phyloP scores from a whole-genome alignment of 2,797 vertebrate genomes.

The Paguma larvata region DNA sequence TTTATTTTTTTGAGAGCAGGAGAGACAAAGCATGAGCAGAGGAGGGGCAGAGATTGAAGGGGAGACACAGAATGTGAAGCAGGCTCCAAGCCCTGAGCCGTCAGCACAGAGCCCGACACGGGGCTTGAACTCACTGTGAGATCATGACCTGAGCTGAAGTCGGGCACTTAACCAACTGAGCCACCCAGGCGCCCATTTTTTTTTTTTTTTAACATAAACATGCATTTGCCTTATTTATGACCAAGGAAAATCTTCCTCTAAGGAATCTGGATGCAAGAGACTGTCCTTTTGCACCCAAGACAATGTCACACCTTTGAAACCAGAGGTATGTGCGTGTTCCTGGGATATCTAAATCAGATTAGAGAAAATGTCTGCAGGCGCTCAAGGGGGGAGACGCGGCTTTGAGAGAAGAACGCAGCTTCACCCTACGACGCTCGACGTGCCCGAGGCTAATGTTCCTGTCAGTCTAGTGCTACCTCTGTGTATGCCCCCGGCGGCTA shows the following conservation, averaged over 20 bases:
- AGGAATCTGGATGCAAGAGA: constrained; percentile 21
- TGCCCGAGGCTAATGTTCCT: neutral
- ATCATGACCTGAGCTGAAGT: too few species aligned
- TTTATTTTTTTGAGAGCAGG: too few species aligned
- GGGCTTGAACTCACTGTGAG: too few species aligned
- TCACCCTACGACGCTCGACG: neutral
- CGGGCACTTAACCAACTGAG: too few species aligned
- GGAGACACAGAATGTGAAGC: too few species aligned
- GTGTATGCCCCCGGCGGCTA: neutral
- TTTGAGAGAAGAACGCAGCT: neutral
- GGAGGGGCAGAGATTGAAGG: too few species aligned
- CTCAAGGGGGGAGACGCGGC: neutral
- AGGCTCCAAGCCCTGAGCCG: too few species aligned
- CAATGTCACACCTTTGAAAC: neutral
- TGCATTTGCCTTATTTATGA: neutral
- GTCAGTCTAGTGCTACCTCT: neutral
- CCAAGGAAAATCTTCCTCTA: neutral
- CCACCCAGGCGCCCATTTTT: too few species aligned
- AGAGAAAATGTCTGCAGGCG: neutral
- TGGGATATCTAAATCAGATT: neutral
- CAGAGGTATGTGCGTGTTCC: neutral
- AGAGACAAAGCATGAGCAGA: too few species aligned
- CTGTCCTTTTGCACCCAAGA: neutral
- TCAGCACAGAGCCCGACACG: too few species aligned
- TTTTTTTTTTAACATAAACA: neutral